Evolutionary conservation across 2,888 invertebrate species (phyloP), one percentile per base, ranked within the genome.

Genomic region (Chrysolina oricalcia): DNA sequence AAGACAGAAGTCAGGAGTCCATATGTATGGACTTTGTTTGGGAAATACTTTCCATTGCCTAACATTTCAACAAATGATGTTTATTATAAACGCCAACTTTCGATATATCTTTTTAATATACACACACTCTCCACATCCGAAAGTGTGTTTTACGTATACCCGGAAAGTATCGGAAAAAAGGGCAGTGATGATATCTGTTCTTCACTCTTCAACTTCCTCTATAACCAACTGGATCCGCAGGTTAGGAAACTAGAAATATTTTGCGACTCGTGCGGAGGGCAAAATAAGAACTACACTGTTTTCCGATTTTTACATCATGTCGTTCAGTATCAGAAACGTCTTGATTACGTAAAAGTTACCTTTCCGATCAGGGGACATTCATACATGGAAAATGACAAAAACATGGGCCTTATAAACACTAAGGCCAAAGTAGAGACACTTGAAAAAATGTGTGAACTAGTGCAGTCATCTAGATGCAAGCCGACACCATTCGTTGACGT

Each of bases 231-330:
- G 10, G 41, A 41, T 41, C 41, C 41, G 13, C 11, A 41, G 41
- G 41, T 41, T 41, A 41, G 41, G 41, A 41, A 41, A 41, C 65
- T 83, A 53, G 62, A 72, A 73, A 81, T 82, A 50, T 84, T 83
- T 76, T 84, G 82, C 75, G 81, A 82, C 74, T 82, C 80, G 17
- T 81, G 80, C 56, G 81, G 77, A 53, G 81, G 81, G 17, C 82
- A 81, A 78, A 84, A 83, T 71, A 84, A 83, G 77, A 84, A 83
- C 69, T 81, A 68, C 73, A 81, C 81, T 9, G 64, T 83, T 65
- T 75, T 84, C 64, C 73, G 80, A 41, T 83, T 81, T 56, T 72
- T 85, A 35, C 82, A 84, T 74, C 74, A 80, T 62, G 19, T 83
- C 43, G 81, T 84, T n/a, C 81, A n/a, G n/a, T n/a, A n/a, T n/a